Percentiles rank a stretch among this genome's conserved stretches.
These are phyloP conservation scores for Beris chalybata DNA, from an alignment of 2,888 invertebrate genomes.

Conservation along the genomic window DNA sequence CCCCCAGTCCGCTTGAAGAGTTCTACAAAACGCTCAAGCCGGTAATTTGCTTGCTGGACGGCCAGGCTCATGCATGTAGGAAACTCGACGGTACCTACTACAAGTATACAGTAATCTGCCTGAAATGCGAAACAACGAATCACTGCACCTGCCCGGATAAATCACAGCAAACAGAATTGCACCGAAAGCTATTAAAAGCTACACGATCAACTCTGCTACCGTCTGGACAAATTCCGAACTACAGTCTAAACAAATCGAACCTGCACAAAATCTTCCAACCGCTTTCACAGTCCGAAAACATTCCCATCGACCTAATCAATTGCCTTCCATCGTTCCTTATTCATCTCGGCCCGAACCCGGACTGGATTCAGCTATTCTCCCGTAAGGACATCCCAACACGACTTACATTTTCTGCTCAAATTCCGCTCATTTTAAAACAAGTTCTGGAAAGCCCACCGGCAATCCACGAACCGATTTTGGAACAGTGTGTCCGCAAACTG, in stretches of 20 bases:
- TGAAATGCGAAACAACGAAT: constrained; percentile 6
- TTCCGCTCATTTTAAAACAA: constrained; percentile 16
- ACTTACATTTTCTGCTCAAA: constrained; percentile 28
- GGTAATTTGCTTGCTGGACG: constrained; percentile 1
- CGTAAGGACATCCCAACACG: constrained; percentile 24
- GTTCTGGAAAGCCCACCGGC: constrained; percentile 6
- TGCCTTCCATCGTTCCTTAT: constrained; percentile 32
- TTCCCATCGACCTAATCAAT: constrained; percentile 21
- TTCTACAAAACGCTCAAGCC: constrained; percentile 3
- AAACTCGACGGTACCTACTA: constrained; percentile 11
- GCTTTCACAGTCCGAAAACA: not conserved
- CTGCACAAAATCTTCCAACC: constrained; percentile 13
- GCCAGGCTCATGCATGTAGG: not conserved
- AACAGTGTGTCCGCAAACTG: constrained; percentile 37
- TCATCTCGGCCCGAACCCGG: constrained; percentile 27
- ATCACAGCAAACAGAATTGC: not conserved
- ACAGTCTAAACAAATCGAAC: constrained; percentile 9
- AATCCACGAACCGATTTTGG: constrained; percentile 25
- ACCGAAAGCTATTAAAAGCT: not conserved
- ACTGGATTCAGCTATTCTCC: constrained; percentile 31
- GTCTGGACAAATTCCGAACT: not conserved
- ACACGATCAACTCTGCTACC: not conserved
- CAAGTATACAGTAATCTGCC: constrained; percentile 6
- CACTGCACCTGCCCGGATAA: not conserved
- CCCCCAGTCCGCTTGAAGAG: not conserved